phyloP scores from a whole-genome alignment of 2,797 vertebrate genomes.

The Ambastaia sidthimunki region DNA sequence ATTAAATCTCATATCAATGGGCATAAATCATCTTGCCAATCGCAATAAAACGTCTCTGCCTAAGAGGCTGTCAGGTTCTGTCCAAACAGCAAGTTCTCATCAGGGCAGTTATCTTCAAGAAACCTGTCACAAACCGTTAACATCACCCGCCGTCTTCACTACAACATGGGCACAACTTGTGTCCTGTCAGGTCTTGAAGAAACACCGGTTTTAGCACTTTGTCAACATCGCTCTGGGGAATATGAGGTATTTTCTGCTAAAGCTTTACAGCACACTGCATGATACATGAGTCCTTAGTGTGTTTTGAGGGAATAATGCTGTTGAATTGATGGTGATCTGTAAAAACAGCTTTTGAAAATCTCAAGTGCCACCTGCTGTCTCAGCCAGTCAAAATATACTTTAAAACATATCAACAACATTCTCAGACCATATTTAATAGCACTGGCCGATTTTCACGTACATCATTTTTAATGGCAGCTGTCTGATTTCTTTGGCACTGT shows the following conservation, averaged over 20 bases:
- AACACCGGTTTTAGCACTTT: conserved; percentile 12
- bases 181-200: neutral
- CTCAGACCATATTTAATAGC: neutral
- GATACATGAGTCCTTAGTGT: conserved; percentile 28
- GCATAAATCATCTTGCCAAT: conserved; percentile 33
- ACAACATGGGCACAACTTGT: conserved; percentile 8
- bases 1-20: conserved; percentile 34
- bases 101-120: neutral
- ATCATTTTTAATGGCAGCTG: conserved; percentile 1
- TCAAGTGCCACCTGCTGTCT: neutral
- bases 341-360: neutral
- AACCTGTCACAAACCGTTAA: conserved; percentile 3
- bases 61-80: neutral
- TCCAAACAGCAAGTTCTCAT: conserved; percentile 27
- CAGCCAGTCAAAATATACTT: neutral
- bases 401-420: neutral
- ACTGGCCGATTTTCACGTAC: neutral
- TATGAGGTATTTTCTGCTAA: conserved; percentile 7
- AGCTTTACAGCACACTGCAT: conserved; percentile 28
- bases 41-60: neutral
- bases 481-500: neutral
- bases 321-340: conserved; percentile 10
- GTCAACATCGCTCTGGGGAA: neutral
- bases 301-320: conserved; percentile 25
- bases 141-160: conserved; percentile 8